Conservation (phyloP, 2,113 vertebrate genomes). For the Carlito syrichta region DNA sequence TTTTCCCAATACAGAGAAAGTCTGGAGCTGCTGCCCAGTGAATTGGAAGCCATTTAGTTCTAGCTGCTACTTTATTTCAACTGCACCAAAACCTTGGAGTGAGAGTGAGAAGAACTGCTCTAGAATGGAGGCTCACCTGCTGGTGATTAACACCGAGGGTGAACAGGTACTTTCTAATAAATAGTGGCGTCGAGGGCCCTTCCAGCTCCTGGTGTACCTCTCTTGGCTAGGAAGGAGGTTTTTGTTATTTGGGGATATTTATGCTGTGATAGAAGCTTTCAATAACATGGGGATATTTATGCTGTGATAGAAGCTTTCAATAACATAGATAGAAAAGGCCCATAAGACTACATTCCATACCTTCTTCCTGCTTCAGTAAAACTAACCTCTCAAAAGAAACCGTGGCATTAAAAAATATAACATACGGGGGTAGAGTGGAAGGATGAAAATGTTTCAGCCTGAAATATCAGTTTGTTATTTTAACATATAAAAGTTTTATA, state of each 20-base stretch:
- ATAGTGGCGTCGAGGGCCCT: too few species aligned
- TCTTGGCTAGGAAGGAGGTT: not conserved
- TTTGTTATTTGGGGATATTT: not conserved
- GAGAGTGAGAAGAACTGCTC: conserved; percentile 40
- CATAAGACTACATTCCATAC: not conserved
- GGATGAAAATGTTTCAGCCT: not conserved
- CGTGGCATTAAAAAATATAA: not conserved
- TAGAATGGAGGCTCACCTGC: not conserved
- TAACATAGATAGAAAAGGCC: not conserved
- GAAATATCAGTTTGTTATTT: not conserved
- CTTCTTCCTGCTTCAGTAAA: not conserved
- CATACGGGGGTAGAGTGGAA: not conserved
- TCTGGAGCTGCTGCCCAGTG: conserved; percentile 61
- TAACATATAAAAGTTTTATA: not conserved
- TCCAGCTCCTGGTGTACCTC: not conserved
- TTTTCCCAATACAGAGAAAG: not conserved
- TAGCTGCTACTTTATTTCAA: conserved; percentile 46
- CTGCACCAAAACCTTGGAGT: rapidly evolving
- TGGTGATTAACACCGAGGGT: conserved; percentile 38
- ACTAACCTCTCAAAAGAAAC: not conserved
- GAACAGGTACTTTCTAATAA: conserved; percentile 43
- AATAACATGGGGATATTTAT: not conserved
- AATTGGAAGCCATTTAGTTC: not conserved
- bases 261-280: not conserved
- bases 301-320: not conserved